Conservation (phyloP, 1,140 invertebrate species). For the Drosophila neocordata region DNA sequence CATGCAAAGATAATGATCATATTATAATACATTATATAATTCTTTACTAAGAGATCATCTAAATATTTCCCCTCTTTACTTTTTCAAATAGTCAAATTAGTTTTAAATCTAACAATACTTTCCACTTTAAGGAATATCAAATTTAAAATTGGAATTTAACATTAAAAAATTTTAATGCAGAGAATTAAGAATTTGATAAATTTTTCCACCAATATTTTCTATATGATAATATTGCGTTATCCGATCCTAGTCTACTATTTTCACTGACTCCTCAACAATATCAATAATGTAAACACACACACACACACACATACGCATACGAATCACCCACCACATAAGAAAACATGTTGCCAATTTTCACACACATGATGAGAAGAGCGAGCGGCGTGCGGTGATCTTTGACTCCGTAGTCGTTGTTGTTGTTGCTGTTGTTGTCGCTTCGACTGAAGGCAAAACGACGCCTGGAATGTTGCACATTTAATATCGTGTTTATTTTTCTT, state of each 20-base stretch:
- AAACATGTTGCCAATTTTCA: slow-evolving; percentile 16
- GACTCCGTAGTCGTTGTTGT: background rate
- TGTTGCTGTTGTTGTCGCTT: background rate
- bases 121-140: too few species aligned
- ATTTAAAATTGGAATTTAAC: too few species aligned
- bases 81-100: too few species aligned
- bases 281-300: slow-evolving; percentile 6
- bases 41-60: too few species aligned
- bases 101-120: too few species aligned
- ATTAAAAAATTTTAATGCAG: too few species aligned
- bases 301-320: slow-evolving; percentile 19
- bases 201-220: too few species aligned
- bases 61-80: too few species aligned
- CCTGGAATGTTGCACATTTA: slow-evolving; percentile 78
- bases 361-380: slow-evolving; percentile 9
- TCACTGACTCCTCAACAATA: background rate
- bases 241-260: background rate
- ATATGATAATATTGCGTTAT: too few species aligned
- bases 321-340: slow-evolving; percentile 40
- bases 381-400: background rate
- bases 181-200: too few species aligned
- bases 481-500: slow-evolving; percentile 80
- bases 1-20: too few species aligned
- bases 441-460: slow-evolving; percentile 38
- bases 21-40: too few species aligned